A percentile compares a stretch with the other conserved stretches of the same genome.
These are phyloP conservation scores for Scomber scombrus DNA, from an alignment of 2,113 vertebrate species.

Conservation along the genomic window DNA sequence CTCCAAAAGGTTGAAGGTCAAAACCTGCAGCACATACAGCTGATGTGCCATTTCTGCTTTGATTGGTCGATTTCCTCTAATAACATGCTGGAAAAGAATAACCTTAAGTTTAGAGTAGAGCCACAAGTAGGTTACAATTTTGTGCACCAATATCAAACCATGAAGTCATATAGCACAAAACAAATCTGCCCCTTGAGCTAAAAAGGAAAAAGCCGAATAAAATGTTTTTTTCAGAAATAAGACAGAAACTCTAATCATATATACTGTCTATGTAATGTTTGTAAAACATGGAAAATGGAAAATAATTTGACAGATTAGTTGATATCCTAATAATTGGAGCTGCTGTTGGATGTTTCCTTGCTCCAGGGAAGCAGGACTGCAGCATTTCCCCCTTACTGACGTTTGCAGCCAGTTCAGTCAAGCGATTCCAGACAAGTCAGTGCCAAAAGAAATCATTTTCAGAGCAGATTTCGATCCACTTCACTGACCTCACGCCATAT, in stretches of 20 bases:
- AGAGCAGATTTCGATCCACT: conserved; percentile 50
- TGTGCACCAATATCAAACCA: neutral
- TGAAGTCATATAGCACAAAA: neutral
- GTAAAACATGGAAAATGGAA: neutral
- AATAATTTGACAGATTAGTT: neutral
- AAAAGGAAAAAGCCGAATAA: neutral
- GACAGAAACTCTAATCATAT: neutral
- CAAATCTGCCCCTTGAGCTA: neutral
- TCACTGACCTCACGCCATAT: conserved; percentile 47
- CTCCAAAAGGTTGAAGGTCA: conserved; percentile 98
- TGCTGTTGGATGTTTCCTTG: neutral
- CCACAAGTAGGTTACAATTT: neutral
- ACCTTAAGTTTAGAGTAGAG: neutral
- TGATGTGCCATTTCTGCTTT: conserved; percentile 99
- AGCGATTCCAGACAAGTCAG: conserved; percentile 35
- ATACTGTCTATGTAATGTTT: neutral
- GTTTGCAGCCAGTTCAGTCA: conserved; percentile 48
- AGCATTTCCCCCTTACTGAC: conserved; percentile 13
- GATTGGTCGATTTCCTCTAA: conserved; percentile 97
- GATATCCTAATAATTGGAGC: too few relatives aligned
- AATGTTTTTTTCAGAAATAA: neutral
- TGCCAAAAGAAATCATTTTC: conserved; percentile 67
- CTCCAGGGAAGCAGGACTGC: conserved; percentile 21
- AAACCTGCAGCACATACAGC: conserved; percentile 96
- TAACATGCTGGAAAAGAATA: conserved; percentile 89